Evolutionary conservation across 2,797 vertebrate species (phyloP), one percentile per base, ranked within the genome.

Genomic region (Falco columbarius): DNA sequence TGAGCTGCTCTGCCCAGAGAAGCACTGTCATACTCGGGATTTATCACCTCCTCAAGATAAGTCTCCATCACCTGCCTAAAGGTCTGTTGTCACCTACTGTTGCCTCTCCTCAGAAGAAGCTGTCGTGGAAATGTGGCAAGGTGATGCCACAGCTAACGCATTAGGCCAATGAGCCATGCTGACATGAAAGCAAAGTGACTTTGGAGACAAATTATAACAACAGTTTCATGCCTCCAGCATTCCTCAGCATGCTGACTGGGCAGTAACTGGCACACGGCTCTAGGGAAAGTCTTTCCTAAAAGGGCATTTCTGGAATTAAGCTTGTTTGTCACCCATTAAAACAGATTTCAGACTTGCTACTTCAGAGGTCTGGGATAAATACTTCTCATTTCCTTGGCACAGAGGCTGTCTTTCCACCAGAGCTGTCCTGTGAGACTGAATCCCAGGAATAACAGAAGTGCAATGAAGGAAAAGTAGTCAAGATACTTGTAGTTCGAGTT

Each of bases 71-170:
- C 42, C 27, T 47, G 20, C 8, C 47, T 22, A 10, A 32, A 46
- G 49, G 54, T 54, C 49, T 2, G 1, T 10, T 14, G 27, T 55
- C 13, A 59, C 40, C 13, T 14, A 12, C 36, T 42, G 49, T 14
- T 14, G 32, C 49, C 21, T 67, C 12, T 52, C 22, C 30, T 17
- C 1, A 0, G 38, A 44, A 63, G 55, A 29, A 61, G 21, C 30
- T 24, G 0, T 26, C 1, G 0, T 15, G 6, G n/a, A 54, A 38
- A 7, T 0, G 0, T 9, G 30, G 40, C 8, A 5, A 23, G 38
- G 29, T 11, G 44, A 22, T 58, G 49, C 32, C 24, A 5, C 29
- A 30, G 62, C 17, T 27, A 7, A 14, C 0, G 1, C 4, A 0
- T 17, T 4, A 2, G 13, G 26, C 23, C 40, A 12, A 18, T 1